Evolutionary conservation across 1,140 invertebrate genomes (phyloP), one percentile per base, ranked within the genome.

Genomic region (Cydia splendana): DNA sequence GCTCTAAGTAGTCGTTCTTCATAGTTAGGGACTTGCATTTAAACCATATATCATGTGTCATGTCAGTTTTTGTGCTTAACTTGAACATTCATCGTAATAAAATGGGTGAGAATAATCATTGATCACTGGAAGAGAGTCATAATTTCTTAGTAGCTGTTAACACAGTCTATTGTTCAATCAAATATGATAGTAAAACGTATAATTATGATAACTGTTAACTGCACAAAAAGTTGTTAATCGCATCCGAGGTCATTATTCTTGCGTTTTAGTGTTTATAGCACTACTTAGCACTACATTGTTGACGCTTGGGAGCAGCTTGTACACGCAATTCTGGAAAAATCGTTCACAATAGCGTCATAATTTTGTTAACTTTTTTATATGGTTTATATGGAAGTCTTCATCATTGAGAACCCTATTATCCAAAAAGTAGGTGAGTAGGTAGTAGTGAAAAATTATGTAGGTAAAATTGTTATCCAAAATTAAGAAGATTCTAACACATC

Each of bases 1-100:
- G 67, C 67, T 38, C 15, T 71, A 71, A 71, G 30, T 71, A 71
- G 30, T 71, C 67, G 18, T 71, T 71, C 3, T 71, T 71, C 67
- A 45, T 71, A 71, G 67, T 71, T 71, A 71, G 15, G 3, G 34
- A 71, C 34, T 71, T 71, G 38, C 34, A 20, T 71, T 71, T 71
- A 24, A 62, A 24, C 20, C 18, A 24, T 62, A 62, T 12, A 24
- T 62, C 57, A 20, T 15, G 45, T 48, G 45, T 7, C 57, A 62
- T 62, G 57, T 62, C 57, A 24, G 18, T 62, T 62, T 62, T 62
- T 62, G 51, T 62, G 10, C 20, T 62, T 24, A 62, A 24, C 57
- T 24, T 0, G 10, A 62, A 12, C n/a, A 57, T 18, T 7, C 20
- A 2, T 62, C 20, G 10, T 62, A n/a, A 18, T 62, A 62, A 9